Conservation (phyloP, 2,113 vertebrate genomes). For the Bubo scandiacus region DNA sequence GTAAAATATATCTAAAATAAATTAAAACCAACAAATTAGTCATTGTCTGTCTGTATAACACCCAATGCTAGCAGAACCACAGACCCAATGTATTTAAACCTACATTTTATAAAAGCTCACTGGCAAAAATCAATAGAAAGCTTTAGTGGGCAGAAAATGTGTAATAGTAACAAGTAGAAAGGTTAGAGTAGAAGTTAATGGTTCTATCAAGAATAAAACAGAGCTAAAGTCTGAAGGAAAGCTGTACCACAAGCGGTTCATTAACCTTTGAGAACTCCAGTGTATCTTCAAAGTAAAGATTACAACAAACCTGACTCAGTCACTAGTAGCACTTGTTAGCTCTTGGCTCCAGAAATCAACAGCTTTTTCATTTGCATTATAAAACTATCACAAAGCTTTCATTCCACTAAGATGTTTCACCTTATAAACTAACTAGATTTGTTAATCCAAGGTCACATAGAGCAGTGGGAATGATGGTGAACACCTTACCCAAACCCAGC, state of each 20-base stretch:
- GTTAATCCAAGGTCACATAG: background rate
- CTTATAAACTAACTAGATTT: background rate
- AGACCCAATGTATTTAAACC: conserved; percentile 65
- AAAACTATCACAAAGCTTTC: background rate
- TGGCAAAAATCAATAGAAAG: conserved; percentile 86
- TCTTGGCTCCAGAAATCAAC: conserved; percentile 29
- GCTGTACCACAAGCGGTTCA: conserved; percentile 92
- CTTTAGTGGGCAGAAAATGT: conserved; percentile 88
- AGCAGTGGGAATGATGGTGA: background rate
- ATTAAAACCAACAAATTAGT: conserved; percentile 62
- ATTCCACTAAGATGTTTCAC: background rate
- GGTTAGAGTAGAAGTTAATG: conserved; percentile 92
- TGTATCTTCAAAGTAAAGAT: conserved; percentile 76
- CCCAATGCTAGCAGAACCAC: conserved; percentile 38
- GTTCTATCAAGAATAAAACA: conserved; percentile 92
- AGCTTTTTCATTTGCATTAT: conserved; percentile 36
- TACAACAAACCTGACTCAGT: conserved; percentile 69
- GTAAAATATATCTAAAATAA: conserved; percentile 30
- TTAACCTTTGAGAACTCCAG: conserved; percentile 91
- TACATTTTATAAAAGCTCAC: conserved; percentile 74
- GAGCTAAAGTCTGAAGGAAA: conserved; percentile 90
- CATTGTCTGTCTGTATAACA: conserved; percentile 40
- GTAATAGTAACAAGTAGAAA: conserved; percentile 89
- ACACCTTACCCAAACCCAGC: background rate
- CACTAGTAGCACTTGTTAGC: conserved; percentile 60